Base-by-base conservation (phyloP, 2,113 vertebrate species). In the Ursus arctos region DNA sequence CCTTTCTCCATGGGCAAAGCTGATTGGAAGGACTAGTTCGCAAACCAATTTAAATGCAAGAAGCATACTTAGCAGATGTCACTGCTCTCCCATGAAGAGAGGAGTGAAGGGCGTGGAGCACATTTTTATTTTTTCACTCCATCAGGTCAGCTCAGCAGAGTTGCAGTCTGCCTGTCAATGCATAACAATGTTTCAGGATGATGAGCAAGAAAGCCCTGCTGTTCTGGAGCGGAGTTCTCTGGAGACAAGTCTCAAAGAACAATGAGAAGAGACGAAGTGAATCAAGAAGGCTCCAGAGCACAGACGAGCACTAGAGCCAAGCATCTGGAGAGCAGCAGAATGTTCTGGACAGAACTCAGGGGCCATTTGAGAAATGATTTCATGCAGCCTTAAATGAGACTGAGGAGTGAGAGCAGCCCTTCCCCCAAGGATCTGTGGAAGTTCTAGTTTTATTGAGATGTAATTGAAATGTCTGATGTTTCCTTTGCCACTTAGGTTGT, bases 71-170 rank as follows among this genome's bases (percentile, higher is more conserved):
- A 94, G 84, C 65, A 92, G 49, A 69, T 95, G 96, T 94, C 91
- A 57, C 22, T 79, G 36, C 69, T 93, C 88, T 92, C 81, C 80
- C n/a, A 36, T 16, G 88, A 93, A 97, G 94, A 89, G 59, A 93
- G 24, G 95, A 97, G 94, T 92, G 85, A 97, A 95, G 72, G 65
- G 24, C 69, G 89, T 6, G 31, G 47, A 95, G 83, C 94, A 95
- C 96, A 94, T 96, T 97, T 81, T 89, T 49, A 84, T 91, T 43
- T 92, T 97, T 97, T 92, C 97, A 83, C 91, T 88, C 33, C 65
- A 94, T 96, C 98, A 96, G 86, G 88, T 82, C 88, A 95, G 72
- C 53, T 47, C 55, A 82, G 26, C 2, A 57, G 55, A 96, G 74
- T 91, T 31, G 74, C 93, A 95, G 82, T 82, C 74, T 94, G 93